Conservation (phyloP, 1,140 invertebrate species). For the Arion vulgaris region DNA sequence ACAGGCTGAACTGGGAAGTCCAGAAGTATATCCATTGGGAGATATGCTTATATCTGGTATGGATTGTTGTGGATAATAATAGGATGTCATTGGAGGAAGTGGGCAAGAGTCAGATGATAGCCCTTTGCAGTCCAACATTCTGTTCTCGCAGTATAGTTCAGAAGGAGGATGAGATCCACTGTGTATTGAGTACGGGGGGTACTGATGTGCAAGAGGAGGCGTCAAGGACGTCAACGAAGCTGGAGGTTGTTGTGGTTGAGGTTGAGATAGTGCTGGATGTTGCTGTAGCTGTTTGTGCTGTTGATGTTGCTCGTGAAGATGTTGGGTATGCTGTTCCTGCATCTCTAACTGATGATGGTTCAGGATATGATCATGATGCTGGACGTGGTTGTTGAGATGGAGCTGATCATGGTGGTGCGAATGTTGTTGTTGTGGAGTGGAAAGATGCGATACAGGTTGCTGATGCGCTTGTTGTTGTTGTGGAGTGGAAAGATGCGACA, state of each 20-base stretch:
- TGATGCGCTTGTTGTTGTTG: constrained; percentile 34
- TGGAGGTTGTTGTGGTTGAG: constrained; percentile 34
- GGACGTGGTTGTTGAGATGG: background rate
- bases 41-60: constrained; percentile 38
- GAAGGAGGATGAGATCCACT: constrained; percentile 26
- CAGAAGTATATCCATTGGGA: constrained; percentile 35
- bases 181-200: constrained; percentile 40
- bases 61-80: constrained; percentile 41
- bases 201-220: constrained; percentile 39
- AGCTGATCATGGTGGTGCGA: constrained; percentile 20
- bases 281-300: constrained; percentile 28
- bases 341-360: background rate
- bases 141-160: constrained; percentile 27
- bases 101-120: constrained; percentile 29
- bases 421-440: constrained; percentile 9
- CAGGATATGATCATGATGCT: background rate
- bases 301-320: constrained; percentile 23
- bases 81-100: constrained; percentile 25
- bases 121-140: constrained; percentile 40
- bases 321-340: constrained; percentile 19
- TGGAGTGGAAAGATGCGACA: background rate
- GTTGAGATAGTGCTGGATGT: background rate
- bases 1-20: constrained; percentile 31
- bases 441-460: background rate
- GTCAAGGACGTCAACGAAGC: constrained; percentile 26